phyloP scores from a whole-genome alignment of 1,140 invertebrate genomes.

The Pseudomyrmex cubaensis region DNA sequence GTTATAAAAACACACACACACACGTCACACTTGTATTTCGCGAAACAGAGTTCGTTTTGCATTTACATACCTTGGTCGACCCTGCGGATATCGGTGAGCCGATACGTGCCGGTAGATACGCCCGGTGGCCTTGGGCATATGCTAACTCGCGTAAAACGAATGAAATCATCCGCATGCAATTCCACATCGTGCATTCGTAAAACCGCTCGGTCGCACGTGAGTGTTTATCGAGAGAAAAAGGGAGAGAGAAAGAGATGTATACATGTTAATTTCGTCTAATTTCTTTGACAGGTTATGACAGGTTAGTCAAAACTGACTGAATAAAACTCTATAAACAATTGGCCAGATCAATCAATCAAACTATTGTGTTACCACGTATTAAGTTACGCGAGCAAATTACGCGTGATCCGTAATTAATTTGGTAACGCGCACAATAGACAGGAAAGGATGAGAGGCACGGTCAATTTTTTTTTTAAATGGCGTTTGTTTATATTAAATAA shows the following conservation, averaged over 20 bases:
- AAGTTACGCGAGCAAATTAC: too few relatives aligned
- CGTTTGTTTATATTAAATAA: neutral
- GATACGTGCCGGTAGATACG: slow-evolving; percentile 46
- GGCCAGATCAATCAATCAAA: slow-evolving; percentile 38
- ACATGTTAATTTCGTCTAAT: neutral
- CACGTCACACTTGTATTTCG: neutral
- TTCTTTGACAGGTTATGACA: slow-evolving; percentile 2
- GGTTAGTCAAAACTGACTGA: slow-evolving; percentile 34
- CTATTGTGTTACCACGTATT: neutral
- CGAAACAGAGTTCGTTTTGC: slow-evolving; percentile 25
- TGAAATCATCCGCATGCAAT: slow-evolving; percentile 74
- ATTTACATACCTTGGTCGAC: slow-evolving; percentile 43
- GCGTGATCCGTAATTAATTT: too few relatives aligned
- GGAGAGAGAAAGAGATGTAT: too few relatives aligned
- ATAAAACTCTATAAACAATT: slow-evolving; percentile 51
- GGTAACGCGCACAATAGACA: neutral
- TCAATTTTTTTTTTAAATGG: neutral
- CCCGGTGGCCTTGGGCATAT: slow-evolving; percentile 67
- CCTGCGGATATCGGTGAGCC: neutral
- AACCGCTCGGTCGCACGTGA: slow-evolving; percentile 14
- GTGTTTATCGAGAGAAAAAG: neutral
- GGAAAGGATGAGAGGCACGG: too few relatives aligned
- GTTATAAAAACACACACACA: neutral
- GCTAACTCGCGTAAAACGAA: slow-evolving; percentile 72
- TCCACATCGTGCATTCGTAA: slow-evolving; percentile 22